These are phyloP conservation scores for Hymenochirus boettgeri DNA, from an alignment of 2,113 vertebrate genomes.

Conservation along the genomic window DNA sequence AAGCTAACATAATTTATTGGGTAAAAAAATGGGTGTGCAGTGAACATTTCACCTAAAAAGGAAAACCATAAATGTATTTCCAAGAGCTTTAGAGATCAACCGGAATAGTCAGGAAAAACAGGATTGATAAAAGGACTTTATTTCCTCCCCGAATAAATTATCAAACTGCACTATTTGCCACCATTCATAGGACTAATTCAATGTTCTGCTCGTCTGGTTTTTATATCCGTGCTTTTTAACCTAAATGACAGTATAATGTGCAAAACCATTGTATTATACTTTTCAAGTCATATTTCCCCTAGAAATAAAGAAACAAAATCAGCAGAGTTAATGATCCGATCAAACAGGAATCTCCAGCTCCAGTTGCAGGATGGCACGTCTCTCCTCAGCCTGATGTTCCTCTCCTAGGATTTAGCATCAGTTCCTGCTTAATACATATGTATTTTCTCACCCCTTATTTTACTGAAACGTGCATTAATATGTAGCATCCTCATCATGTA, in stretches of 20 bases:
- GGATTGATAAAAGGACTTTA: constrained; percentile 7
- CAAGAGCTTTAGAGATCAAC: not conserved
- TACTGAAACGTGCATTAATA: constrained; percentile 39
- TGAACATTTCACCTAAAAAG: too few species aligned
- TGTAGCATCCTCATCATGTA: constrained; percentile 39
- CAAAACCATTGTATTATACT: constrained; percentile 44
- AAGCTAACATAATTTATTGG: too few species aligned
- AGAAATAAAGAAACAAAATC: constrained; percentile 47
- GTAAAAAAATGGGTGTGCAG: too few species aligned
- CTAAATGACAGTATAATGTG: constrained; percentile 44
- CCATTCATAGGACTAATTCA: constrained; percentile 39
- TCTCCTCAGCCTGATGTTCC: constrained; percentile 25
- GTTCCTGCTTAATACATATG: constrained; percentile 39
- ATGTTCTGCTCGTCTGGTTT: constrained; percentile 41
- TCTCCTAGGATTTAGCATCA: constrained; percentile 29
- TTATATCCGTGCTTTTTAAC: constrained; percentile 43
- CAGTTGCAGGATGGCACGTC: constrained; percentile 18
- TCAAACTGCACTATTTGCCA: constrained; percentile 2
- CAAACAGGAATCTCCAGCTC: constrained; percentile 40
- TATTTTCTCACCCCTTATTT: constrained; percentile 37
- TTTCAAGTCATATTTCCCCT: constrained; percentile 48
- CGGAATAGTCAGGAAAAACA: constrained; percentile 10
- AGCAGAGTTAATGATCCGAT: constrained; percentile 41
- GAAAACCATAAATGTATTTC: too few species aligned
- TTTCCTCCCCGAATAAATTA: constrained; percentile 45